Evolutionary conservation across 2,888 invertebrate species (phyloP).

Genomic region (Watsonalla cultraria): DNA sequence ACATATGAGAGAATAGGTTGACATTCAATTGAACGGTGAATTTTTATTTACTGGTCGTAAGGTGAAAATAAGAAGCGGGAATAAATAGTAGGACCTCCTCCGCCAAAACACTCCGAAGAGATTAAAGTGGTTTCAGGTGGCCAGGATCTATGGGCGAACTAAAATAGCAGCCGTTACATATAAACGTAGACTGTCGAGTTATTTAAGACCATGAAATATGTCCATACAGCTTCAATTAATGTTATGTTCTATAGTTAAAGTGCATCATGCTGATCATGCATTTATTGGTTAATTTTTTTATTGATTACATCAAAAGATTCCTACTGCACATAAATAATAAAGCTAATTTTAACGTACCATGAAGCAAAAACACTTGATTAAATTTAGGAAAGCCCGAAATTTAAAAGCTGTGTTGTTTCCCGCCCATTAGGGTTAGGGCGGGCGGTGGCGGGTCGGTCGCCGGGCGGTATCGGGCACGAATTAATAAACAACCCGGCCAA

Average conservation of each 20-base stretch:
- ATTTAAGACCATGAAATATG: too few species aligned
- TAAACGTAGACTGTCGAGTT: too few species aligned
- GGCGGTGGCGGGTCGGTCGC: conserved; percentile 39
- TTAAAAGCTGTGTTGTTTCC: conserved; percentile 67
- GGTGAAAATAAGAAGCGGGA: conserved; percentile 75
- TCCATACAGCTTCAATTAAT: too few species aligned
- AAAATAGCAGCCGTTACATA: conserved; percentile 35
- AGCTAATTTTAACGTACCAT: conserved; percentile 46
- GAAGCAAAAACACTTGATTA: conserved; percentile 57
- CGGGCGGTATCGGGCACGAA: conserved; percentile 62
- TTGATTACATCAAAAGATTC: too few species aligned
- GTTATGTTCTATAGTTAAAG: too few species aligned
- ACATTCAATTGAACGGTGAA: conserved; percentile 28
- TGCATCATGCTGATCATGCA: too few species aligned
- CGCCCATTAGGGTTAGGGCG: conserved; percentile 65
- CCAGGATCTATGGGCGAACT: conserved; percentile 50
- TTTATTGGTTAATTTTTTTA: too few species aligned
- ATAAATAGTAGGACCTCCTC: conserved; percentile 68
- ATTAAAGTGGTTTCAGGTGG: conserved; percentile 67
- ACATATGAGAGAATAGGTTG: conserved; percentile 27
- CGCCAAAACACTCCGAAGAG: conserved; percentile 68
- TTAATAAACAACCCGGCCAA: conserved; percentile 74
- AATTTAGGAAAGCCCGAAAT: conserved; percentile 57
- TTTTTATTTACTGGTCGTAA: conserved; percentile 63
- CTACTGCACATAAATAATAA: conserved; percentile 31